Percentiles rank a stretch among this genome's conserved stretches.
phyloP scores from a whole-genome alignment of 53 echinoderm and acorn worm species.

The Echinarachnius parma region DNA sequence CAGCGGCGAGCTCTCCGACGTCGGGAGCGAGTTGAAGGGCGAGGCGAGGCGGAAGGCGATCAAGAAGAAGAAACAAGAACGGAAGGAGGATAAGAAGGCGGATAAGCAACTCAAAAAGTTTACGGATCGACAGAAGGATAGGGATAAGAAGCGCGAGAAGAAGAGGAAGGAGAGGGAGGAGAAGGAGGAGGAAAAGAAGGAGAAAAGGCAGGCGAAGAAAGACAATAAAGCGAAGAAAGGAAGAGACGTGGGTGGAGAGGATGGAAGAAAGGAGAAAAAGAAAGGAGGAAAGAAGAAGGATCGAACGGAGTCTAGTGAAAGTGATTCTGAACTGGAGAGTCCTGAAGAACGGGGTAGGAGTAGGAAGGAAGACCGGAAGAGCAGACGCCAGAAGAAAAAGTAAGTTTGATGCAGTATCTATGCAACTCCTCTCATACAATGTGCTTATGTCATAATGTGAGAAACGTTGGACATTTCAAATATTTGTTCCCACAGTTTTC shows the following conservation, averaged over 20 bases:
- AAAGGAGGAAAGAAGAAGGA: constrained; percentile 1
- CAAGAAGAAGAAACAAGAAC: constrained; percentile 46
- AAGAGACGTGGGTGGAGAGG: constrained; percentile 4
- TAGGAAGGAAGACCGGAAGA: neutral
- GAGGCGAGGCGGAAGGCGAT: constrained; percentile 21
- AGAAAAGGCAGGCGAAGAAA: constrained; percentile 22
- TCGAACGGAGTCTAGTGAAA: neutral
- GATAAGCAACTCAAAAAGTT: constrained; percentile 55
- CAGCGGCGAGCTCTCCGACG: constrained; percentile 58
- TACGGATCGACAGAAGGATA: constrained; percentile 30
- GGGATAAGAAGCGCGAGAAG: constrained; percentile 43
- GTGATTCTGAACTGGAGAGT: constrained; percentile 5
- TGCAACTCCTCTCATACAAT: too few species aligned
- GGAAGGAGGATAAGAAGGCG: constrained; percentile 23
- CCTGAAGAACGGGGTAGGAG: neutral
- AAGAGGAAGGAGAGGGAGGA: constrained; percentile 55
- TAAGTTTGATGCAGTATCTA: neutral
- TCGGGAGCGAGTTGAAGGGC: constrained; percentile 36
- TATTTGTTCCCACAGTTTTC: too few species aligned
- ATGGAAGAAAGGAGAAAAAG: constrained; percentile 3
- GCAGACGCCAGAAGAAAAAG: constrained; percentile 43
- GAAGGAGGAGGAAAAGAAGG: constrained; percentile 43
- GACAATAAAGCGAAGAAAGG: neutral
- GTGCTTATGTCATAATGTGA: too few species aligned
- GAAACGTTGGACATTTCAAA: too few species aligned